Percentiles rank a stretch among this genome's conserved stretches.
phyloP scores from a whole-genome alignment of 2,888 invertebrate species.

The Cremastinae sp. region DNA sequence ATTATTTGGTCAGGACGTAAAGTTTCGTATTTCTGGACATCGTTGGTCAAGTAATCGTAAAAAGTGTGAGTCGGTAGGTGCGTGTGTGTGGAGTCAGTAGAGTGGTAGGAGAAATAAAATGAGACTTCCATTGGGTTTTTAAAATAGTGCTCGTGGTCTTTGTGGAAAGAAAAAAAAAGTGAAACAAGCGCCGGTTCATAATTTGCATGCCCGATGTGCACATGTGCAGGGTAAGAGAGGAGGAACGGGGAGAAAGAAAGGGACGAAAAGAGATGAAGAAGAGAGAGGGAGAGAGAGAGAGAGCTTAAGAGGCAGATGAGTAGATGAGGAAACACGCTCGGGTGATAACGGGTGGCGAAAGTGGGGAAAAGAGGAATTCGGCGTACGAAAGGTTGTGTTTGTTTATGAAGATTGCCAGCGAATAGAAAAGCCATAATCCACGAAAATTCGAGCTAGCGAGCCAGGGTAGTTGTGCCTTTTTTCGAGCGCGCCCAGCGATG shows the following conservation, averaged over 20 bases:
- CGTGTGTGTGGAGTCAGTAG: neutral
- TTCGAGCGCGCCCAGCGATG: neutral
- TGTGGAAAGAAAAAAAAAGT: neutral
- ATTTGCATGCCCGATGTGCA: slow-evolving; percentile 4
- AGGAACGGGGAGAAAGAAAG: neutral
- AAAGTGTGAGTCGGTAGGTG: no score
- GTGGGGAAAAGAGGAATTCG: neutral
- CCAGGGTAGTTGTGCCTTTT: neutral
- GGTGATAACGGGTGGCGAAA: neutral
- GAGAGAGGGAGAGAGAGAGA: neutral
- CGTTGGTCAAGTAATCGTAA: no score
- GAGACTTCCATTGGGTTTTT: neutral
- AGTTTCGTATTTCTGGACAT: no score
- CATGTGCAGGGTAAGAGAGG: slow-evolving; percentile 7
- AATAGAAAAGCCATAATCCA: neutral
- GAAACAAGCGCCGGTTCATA: slow-evolving; percentile 10
- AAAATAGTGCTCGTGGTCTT: neutral
- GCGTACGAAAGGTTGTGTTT: neutral
- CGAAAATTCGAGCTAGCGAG: neutral
- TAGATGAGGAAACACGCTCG: neutral
- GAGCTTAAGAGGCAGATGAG: neutral
- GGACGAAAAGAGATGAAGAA: slow-evolving; percentile 17
- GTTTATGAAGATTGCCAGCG: neutral
- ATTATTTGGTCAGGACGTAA: no score
- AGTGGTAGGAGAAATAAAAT: neutral